Base-by-base conservation (phyloP, 1,140 invertebrate species). In the Anoplophora glabripennis region DNA sequence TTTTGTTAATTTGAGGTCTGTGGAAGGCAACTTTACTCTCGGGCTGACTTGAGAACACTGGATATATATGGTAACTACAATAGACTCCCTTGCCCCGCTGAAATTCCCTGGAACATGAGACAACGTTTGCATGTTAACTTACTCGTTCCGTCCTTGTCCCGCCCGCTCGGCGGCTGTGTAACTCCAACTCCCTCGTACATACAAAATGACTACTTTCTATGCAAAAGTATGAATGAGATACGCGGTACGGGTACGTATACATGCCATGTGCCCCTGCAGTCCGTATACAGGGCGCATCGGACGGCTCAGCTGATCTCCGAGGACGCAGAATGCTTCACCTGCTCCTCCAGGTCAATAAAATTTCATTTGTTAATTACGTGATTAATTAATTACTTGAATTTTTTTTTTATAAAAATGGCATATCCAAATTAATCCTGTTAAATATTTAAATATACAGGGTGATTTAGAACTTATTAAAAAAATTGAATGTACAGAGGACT, bases 61-160 rank as follows among this genome's bases (percentile, higher is more conserved):
- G 73, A 75, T 75, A 73, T 72, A 72, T 75, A 75, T 73, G 73
- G 72, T 72, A 73, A 75, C 72, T 72, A 75, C 71, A 71, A 74
- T 44, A 72, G 65, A 62, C 60, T 65, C 64, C 71, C 63, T 65
- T 67, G 47, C 64, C 78, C 78, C 78, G 76, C 76, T 54, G 78
- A 78, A 77, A 77, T 81, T 80, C 80, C 79, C 80, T 79, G 76
- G 75, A 75, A 72, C 75, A 76, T 73, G 79, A 79, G 78, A 78
- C 73, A 75, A 66, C 69, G 73, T 73, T 75, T 75, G 72, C 73
- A 75, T 75, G 73, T 71, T 75, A 75, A 75, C 71, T 78, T 77
- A 74, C 71, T 79, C 76, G 74, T 74, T 72, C 76, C 67, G 73
- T 79, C 79, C 77, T 75, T 72, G 68, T 81, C 73, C 63, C 46